A percentile compares a stretch with the other conserved stretches of the same genome.
Conservation (phyloP, 2,113 vertebrate species). For the Potamarius usumacintae region DNA sequence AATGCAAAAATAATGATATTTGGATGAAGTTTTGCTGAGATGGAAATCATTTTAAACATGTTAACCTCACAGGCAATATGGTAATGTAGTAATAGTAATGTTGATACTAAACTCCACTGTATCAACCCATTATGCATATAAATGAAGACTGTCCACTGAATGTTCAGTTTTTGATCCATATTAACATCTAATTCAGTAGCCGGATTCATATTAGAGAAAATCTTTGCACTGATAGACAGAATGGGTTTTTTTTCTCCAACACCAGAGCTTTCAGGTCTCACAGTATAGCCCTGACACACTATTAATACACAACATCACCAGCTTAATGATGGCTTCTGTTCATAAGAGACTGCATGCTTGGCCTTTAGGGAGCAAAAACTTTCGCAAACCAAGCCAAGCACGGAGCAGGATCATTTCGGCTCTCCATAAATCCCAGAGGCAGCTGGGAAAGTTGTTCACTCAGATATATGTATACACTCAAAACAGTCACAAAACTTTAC, state of each 20-base stretch:
- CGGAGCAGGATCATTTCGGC: not conserved
- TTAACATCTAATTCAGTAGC: not conserved
- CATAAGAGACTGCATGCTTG: not conserved
- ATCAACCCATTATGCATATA: not conserved
- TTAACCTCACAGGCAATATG: not conserved
- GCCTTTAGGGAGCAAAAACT: not conserved
- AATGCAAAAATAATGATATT: too few relatives aligned
- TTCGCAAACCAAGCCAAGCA: not conserved
- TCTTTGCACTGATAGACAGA: not conserved
- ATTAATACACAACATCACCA: conserved; percentile 4
- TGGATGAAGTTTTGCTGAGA: too few relatives aligned
- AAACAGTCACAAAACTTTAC: not conserved
- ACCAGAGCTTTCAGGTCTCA: not conserved
- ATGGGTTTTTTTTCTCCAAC: not conserved
- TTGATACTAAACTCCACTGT: not conserved
- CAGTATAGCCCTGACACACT: not conserved
- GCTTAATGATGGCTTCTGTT: not conserved
- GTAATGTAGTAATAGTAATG: not conserved
- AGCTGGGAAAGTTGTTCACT: not conserved
- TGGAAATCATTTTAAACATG: too few relatives aligned
- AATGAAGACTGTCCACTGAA: not conserved
- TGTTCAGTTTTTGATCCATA: not conserved
- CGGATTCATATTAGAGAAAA: not conserved
- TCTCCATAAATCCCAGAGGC: conserved; percentile 7
- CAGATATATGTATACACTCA: too few relatives aligned